Base-by-base conservation (phyloP, 1,140 invertebrate species). In the Magallana gigas region DNA sequence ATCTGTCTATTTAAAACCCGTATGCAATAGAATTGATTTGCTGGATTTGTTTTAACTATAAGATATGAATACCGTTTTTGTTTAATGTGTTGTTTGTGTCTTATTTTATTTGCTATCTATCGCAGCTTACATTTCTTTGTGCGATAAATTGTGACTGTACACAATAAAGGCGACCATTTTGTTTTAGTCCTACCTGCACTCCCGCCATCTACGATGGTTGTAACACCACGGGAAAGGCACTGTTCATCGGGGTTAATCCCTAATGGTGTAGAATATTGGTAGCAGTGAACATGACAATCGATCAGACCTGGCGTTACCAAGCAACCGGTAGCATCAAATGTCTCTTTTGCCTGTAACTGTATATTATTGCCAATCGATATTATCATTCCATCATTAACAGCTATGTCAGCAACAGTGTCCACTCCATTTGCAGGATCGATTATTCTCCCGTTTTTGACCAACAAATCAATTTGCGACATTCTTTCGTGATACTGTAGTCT, bases 281-380 rank as follows among this genome's bases (percentile, higher is more conserved):
- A 94, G 80, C 91, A 92, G 90, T 94, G 93, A 11, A 94, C 92
- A 87, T 94, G 93, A 36, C 89, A 91, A 87, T 94, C 93, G 57
- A 94, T 92, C n/a, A 94, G 84, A 57, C 93, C 93, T 60, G 93
- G 91, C 23, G 92, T 93, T 82, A 94, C 91, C 23, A 93, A 76
- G 82, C 91, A 93, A 83, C 90, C 92, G 16, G 86, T 68, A 29
- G 93, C 93, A 82, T 93, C 89, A 64, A 92, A 91, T 62, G 84
- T 88, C 48, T 83, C 68, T 16, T 83, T 59, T 23, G 89, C 86
- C 18, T 76, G 57, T 14, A 90, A 14, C n/a, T 90, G 29, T 59
- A 91, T 85, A 71, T 90, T 71, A 23, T 60, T 56, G 68, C 90
- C 91, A 5, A 91, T 88, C 14, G 85, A 58, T 71, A 88, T 64